Base-by-base conservation (phyloP, 2,797 vertebrate genomes). In the Phoxinus dragarum region DNA sequence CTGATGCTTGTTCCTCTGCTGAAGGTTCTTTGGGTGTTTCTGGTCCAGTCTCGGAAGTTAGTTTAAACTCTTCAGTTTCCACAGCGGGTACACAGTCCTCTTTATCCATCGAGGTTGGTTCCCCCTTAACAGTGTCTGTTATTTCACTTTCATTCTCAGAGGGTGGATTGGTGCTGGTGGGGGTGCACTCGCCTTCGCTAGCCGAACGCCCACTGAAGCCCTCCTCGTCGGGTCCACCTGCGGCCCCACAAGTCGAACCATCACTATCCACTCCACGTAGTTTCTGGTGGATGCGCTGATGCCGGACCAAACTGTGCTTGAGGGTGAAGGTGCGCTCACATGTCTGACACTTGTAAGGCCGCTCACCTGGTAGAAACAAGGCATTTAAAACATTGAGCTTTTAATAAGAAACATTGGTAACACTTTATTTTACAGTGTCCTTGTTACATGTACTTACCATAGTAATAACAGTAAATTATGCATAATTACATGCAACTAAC, bases 261-360 rank as follows among this genome's bases (percentile, higher is more conserved):
- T 96, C 94, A 0, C 94, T 93, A 89, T 93, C 93, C 8, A 83
- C 78, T 0, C 93, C 93, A 23, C 95, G 92, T 3, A 92, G 93
- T 86, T 95, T 99, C 94, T 97, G 97, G 92, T 99, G 98, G 91
- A 99, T 98, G 79, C 98, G 94, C 92, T 99, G 98, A 92, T 99
- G 98, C 17, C 98, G 96, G 54, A 99, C 98, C 87, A 99, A 95
- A 91, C 98, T 99, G 95, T 99, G 98, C 89, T 99, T 99, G 91
- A 99, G 93, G 72, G 98, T 99, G 94, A 99, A 99, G 80, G 98
- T 99, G 86, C 98, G 92, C 91, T 98, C 97, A 0, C 98, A 99
- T 82, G 97, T 99, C 89, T 97, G 97, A 92, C 98, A 99, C 91
- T 97, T 97, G 92, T 99, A 99, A 0, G 98, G 98, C 44, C 98